phyloP scores from a whole-genome alignment of 2,888 invertebrate species.

The Cryptops parisi region DNA sequence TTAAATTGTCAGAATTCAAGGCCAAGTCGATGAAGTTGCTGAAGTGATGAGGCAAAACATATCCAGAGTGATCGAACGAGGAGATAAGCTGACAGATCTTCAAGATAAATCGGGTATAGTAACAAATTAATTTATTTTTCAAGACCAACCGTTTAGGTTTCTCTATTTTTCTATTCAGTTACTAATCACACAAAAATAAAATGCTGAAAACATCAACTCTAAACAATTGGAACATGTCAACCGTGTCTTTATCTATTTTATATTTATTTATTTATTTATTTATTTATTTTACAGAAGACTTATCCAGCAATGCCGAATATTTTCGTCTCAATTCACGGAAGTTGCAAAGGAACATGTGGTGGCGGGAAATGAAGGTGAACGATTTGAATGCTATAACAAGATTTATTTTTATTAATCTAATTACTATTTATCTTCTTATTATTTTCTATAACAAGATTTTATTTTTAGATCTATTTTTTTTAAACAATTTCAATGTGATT shows the following conservation, averaged over 20 bases:
- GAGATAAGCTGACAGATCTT: constrained; percentile 13
- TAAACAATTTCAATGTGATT: too few species aligned
- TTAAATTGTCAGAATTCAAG: constrained; percentile 7
- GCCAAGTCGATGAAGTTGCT: constrained; percentile 15
- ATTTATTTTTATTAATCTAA: too few species aligned
- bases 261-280: not conserved
- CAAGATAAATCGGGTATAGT: constrained; percentile 14
- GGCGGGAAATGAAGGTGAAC: constrained; percentile 14
- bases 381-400: too few species aligned
- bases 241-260: not conserved
- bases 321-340: constrained; percentile 7
- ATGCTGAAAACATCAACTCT: too few species aligned
- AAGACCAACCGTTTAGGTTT: too few species aligned
- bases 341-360: constrained; percentile 12
- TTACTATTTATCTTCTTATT: too few species aligned
- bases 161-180: too few species aligned
- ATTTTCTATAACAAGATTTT: too few species aligned
- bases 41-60: constrained; percentile 16
- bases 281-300: constrained; percentile 7
- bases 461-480: too few species aligned
- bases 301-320: constrained; percentile 7
- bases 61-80: constrained; percentile 14
- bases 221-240: too few species aligned
- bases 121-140: too few species aligned
- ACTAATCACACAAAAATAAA: too few species aligned